Evolutionary conservation across 2,888 invertebrate species (phyloP), one percentile per base, ranked within the genome.

Genomic region (Nymphalis urticae): DNA sequence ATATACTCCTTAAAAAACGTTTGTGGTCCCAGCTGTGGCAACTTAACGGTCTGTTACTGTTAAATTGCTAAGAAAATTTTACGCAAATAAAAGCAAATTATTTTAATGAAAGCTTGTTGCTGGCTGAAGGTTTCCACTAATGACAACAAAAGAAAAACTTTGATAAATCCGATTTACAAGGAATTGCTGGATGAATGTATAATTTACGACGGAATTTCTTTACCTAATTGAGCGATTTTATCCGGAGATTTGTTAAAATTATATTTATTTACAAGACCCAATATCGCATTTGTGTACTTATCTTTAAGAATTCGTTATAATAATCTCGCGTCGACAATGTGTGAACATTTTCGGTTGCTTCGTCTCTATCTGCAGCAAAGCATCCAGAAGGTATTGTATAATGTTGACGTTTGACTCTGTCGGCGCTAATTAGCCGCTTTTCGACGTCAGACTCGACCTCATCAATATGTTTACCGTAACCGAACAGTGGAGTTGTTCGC

Each of bases 401-500:
- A 42, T 13, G 5, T 58, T 9, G 36, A 17, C 19, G 42, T 42
- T 42, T 21, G n/a, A 36, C 36, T n/a, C 19, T 42, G 36, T 19
- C n/a, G 42, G 36, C 17, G 19, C 42, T 58, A 58, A 58, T 58
- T 58, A 58, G 19, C 19, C 19, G 19, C n/a, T 58, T 58, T 58
- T 58, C 42, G 58, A 58, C 36, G 36, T 24, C 54, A 7, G 21
- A 27, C 54, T 54, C 36, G 13, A 19, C 42, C 42, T 42, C 42
- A 58, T 58, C 58, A 58, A 58, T 58, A 58, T 58, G 58, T 58
- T 58, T 58, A 36, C 58, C n/a, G 19, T 19, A 36, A 58, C 36
- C 10, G 58, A 42, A 19, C 17, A 17, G 19, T 50, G 27, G 19
- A 58, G 32, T 4, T 13, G 27, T 58, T 10, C 8, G n/a, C 32